Evolutionary conservation across 2,113 vertebrate species (phyloP).

Genomic region (Urocolius indicus): DNA sequence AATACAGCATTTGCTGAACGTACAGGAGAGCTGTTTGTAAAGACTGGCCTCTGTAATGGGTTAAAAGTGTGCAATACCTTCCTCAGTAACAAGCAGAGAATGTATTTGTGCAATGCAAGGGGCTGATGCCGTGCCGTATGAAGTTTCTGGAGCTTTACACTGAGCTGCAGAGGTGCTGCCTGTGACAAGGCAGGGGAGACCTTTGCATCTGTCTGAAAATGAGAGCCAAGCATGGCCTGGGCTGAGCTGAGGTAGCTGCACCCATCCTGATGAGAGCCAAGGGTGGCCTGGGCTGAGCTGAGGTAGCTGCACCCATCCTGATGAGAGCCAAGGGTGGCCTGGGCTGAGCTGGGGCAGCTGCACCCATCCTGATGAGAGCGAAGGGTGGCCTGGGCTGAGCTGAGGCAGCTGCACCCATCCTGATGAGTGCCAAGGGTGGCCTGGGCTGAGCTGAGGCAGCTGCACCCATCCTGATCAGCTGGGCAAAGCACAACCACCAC

Average conservation of each 20-base stretch:
- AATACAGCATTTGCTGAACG: neutral
- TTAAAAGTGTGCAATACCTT: neutral
- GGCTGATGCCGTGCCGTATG: neutral
- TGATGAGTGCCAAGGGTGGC: neutral
- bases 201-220: neutral
- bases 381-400: neutral
- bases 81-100: neutral
- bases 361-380: neutral
- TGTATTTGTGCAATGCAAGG: neutral
- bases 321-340: neutral
- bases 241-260: neutral
- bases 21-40: accelerated
- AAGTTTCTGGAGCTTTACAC: neutral
- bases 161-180: neutral
- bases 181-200: neutral
- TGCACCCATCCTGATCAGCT: neutral
- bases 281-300: too few relatives aligned
- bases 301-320: too few relatives aligned
- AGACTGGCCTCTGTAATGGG: accelerated
- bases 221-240: neutral
- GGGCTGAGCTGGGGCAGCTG: neutral
- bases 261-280: too few relatives aligned
- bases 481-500: neutral
- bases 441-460: neutral
- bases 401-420: neutral